phyloP scores from a whole-genome alignment of 2,888 invertebrate species.

The Eurytoma adleriae region DNA sequence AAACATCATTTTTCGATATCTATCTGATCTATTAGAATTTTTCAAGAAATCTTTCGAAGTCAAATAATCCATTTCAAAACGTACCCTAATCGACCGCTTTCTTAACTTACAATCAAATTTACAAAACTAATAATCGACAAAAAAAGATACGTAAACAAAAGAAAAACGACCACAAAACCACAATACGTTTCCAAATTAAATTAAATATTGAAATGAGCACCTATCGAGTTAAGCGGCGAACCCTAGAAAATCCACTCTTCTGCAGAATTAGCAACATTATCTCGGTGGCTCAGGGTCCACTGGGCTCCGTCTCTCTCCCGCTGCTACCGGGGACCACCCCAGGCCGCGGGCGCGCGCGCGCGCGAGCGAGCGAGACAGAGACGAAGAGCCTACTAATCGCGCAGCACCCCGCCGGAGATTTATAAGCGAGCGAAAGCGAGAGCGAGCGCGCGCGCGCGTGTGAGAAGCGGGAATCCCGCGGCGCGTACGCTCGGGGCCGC shows the following conservation, averaged over 20 bases:
- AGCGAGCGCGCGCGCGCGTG: conserved; percentile 59
- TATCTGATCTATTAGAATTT: too few species aligned
- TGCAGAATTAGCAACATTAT: conserved; percentile 19
- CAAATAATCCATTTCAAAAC: too few species aligned
- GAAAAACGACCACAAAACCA: too few species aligned
- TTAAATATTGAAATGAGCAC: too few species aligned
- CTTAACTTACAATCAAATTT: too few species aligned
- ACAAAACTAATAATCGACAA: too few species aligned
- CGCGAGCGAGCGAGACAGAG: background rate
- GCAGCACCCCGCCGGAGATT: conserved; percentile 72
- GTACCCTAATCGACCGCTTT: too few species aligned
- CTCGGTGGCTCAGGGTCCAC: background rate
- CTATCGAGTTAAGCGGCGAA: too few species aligned
- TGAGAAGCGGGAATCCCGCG: conserved; percentile 66
- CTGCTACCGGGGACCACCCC: conserved; percentile 18
- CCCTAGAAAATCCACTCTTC: background rate
- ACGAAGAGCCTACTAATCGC: conserved; percentile 70
- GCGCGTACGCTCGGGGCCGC: conserved; percentile 71
- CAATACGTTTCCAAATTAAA: too few species aligned
- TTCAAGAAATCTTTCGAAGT: too few species aligned
- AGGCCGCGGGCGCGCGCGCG: background rate
- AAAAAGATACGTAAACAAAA: too few species aligned
- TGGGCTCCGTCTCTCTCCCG: conserved; percentile 4
- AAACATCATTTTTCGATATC: too few species aligned
- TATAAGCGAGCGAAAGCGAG: conserved; percentile 62